A percentile compares a stretch with the other conserved stretches of the same genome.
These are phyloP conservation scores for Amaurobius ferox DNA, from an alignment of 2,888 invertebrate genomes.

Conservation along the genomic window DNA sequence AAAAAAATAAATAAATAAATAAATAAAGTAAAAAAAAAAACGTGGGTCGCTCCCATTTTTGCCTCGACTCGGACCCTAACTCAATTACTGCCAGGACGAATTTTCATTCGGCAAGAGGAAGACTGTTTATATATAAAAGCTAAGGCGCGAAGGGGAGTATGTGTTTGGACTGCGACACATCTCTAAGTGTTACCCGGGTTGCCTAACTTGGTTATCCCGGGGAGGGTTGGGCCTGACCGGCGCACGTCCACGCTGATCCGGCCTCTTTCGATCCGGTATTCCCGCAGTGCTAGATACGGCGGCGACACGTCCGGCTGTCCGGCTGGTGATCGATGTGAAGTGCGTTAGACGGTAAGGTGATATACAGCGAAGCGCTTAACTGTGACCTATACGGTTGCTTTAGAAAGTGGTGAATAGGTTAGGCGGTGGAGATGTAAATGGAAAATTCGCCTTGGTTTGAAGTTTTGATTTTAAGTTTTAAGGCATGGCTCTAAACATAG, in stretches of 20 bases:
- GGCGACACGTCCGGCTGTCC: slow-evolving; percentile 26
- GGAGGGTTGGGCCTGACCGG: slow-evolving; percentile 62
- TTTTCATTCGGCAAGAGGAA: slow-evolving; percentile 66
- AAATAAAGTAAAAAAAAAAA: neutral
- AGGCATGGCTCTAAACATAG: too few relatives aligned
- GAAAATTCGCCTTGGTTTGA: neutral
- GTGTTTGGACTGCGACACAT: slow-evolving; percentile 21
- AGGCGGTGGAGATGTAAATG: neutral
- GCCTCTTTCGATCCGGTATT: slow-evolving; percentile 23
- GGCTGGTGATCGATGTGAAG: slow-evolving; percentile 41
- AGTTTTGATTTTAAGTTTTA: too few relatives aligned
- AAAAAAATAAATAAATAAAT: slow-evolving; percentile 1
- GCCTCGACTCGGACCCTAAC: slow-evolving; percentile 72
- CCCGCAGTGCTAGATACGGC: slow-evolving; percentile 34
- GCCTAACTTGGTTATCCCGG: slow-evolving; percentile 64
- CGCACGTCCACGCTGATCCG: slow-evolving; percentile 50
- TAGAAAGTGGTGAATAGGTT: neutral
- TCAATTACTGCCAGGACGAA: slow-evolving; percentile 72
- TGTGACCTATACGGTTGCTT: slow-evolving; percentile 14
- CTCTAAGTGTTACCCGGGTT: slow-evolving; percentile 17
- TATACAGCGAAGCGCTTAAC: neutral
- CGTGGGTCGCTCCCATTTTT: slow-evolving; percentile 65
- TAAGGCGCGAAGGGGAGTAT: neutral
- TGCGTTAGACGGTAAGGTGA: neutral
- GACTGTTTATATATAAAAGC: slow-evolving; percentile 42